A percentile compares a stretch with the other conserved stretches of the same genome.
phyloP scores from a whole-genome alignment of 2,113 vertebrate genomes.

The Myotis davidii region DNA sequence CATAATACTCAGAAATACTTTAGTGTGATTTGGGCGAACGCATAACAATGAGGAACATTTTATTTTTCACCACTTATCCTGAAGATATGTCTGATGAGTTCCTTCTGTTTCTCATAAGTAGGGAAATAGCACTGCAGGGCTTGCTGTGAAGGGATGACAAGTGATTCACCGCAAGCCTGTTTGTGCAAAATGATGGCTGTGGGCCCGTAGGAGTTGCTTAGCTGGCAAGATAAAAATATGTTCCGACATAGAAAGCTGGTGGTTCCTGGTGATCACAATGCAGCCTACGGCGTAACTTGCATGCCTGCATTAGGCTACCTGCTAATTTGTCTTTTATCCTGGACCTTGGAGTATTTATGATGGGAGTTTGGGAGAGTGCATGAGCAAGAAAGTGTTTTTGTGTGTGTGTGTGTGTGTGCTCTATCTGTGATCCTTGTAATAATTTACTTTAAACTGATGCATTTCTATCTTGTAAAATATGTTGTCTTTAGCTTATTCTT shows the following conservation, averaged over 20 bases:
- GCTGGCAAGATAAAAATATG: slow-evolving; percentile 1
- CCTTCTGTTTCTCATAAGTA: slow-evolving; percentile 4
- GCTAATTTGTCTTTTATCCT: slow-evolving; percentile 7
- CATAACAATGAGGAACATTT: not conserved
- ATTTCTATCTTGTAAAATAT: not conserved
- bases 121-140: not conserved
- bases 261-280: not conserved
- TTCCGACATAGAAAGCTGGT: not conserved
- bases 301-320: not conserved
- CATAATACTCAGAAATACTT: slow-evolving; percentile 42
- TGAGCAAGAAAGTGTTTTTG: not conserved
- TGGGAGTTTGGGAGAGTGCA: not conserved
- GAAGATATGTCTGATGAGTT: not conserved
- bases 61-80: slow-evolving; percentile 39
- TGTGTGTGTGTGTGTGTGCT: not conserved
- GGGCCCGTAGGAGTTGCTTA: not conserved
- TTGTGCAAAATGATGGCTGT: not conserved
- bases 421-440: not conserved
- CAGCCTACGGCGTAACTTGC: not conserved
- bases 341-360: not conserved
- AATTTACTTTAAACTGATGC: not conserved
- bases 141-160: slow-evolving; percentile 37
- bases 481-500: not conserved
- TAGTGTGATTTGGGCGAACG: slow-evolving; percentile 18
- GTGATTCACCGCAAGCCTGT: not conserved